A percentile compares a stretch with the other conserved stretches of the same genome.
phyloP scores from a whole-genome alignment of 2,888 invertebrate species.

The Archips xylosteana region DNA sequence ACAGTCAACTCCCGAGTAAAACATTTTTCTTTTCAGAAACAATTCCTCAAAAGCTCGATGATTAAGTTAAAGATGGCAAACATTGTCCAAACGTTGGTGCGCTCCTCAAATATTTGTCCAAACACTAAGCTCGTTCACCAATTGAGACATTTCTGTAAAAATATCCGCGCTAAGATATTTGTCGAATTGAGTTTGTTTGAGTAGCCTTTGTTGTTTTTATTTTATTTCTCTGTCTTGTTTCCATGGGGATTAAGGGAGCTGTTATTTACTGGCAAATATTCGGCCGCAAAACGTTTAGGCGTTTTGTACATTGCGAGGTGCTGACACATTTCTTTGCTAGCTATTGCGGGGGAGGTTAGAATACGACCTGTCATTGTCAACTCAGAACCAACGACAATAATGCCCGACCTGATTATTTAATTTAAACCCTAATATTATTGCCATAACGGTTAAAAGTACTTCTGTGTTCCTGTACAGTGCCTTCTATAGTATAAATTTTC shows the following conservation, averaged over 20 bases:
- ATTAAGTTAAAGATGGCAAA: slow-evolving; percentile 13
- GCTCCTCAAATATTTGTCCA: slow-evolving; percentile 33
- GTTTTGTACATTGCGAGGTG: no score
- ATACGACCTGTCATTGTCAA: no score
- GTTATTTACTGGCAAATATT: neutral
- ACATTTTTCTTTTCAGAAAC: slow-evolving; percentile 4
- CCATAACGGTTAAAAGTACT: no score
- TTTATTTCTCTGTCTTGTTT: slow-evolving; percentile 2
- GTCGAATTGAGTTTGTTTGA: slow-evolving; percentile 1
- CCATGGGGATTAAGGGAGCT: neutral
- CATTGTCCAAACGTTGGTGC: slow-evolving; percentile 29
- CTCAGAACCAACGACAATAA: no score
- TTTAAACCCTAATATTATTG: no score
- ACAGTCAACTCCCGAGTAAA: neutral
- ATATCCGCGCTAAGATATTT: slow-evolving; percentile 10
- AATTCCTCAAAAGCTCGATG: slow-evolving; percentile 1
- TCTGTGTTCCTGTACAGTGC: no score
- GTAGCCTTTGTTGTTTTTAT: neutral
- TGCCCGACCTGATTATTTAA: no score
- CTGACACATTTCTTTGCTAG: no score
- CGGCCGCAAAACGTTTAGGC: neutral
- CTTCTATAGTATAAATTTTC: no score
- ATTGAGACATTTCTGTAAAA: slow-evolving; percentile 30
- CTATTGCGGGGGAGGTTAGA: no score
- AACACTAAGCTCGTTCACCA: slow-evolving; percentile 17